phyloP scores from a whole-genome alignment of 2,797 vertebrate species.

The Erethizon dorsatum region DNA sequence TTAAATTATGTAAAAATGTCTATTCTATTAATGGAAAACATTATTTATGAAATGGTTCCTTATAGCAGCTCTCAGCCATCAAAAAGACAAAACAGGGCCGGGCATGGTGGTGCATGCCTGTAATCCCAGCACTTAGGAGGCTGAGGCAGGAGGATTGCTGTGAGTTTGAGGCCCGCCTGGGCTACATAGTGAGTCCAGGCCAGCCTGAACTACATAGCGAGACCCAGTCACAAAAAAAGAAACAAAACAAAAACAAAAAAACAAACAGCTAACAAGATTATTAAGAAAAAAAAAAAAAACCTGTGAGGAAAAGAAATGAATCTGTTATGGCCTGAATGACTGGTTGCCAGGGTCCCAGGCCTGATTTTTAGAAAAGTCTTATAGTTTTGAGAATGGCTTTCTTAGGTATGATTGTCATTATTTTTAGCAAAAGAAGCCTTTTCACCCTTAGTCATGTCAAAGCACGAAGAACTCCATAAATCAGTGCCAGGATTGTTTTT shows the following conservation, averaged over 20 bases:
- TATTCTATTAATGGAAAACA: not conserved
- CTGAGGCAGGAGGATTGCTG: not conserved
- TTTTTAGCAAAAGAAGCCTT: slow-evolving; percentile 83
- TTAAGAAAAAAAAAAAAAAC: not conserved
- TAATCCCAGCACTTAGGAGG: not conserved
- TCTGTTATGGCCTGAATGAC: slow-evolving; percentile 52
- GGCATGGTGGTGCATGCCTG: not conserved
- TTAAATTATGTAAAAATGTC: not conserved
- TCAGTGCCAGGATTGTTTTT: slow-evolving; percentile 83
- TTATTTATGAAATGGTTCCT: not conserved
- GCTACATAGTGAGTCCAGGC: too few relatives aligned
- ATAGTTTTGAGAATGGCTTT: slow-evolving; percentile 77
- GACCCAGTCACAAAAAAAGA: not conserved
- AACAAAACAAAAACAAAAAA: not conserved
- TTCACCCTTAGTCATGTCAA: slow-evolving; percentile 83
- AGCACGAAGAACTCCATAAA: slow-evolving; percentile 83
- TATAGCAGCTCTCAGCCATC: not conserved
- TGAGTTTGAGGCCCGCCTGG: too few relatives aligned
- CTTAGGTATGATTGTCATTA: slow-evolving; percentile 81
- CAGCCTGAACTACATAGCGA: not conserved
- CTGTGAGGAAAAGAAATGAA: slow-evolving; percentile 51
- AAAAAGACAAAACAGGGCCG: not conserved
- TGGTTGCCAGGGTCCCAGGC: slow-evolving; percentile 68
- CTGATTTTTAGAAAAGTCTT: slow-evolving; percentile 74
- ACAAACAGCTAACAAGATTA: slow-evolving; percentile 38